Conservation (phyloP, 2,113 vertebrate species). For the Bungarus multicinctus region DNA sequence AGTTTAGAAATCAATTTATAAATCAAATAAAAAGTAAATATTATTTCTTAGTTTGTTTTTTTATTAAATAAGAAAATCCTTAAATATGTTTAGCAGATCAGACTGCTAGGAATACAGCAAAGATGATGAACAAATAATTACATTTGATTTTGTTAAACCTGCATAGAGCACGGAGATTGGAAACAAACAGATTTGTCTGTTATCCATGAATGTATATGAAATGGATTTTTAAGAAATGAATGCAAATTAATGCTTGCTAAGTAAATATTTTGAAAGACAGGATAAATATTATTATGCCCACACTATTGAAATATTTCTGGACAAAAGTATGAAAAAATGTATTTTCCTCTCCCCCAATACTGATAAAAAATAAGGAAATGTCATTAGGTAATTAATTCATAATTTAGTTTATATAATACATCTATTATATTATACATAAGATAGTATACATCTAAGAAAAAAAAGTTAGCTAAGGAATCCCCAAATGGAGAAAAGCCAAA, state of each 20-base stretch:
- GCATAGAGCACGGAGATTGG: not conserved
- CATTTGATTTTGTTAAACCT: not conserved
- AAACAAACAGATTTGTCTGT: not conserved
- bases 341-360: not conserved
- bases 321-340: not conserved
- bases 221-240: not conserved
- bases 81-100: constrained; percentile 33
- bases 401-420: not conserved
- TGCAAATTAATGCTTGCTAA: not conserved
- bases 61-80: constrained; percentile 31
- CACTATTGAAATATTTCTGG: not conserved
- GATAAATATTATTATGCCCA: not conserved
- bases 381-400: not conserved
- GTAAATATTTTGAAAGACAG: not conserved
- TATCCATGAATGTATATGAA: not conserved
- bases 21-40: not conserved
- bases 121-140: constrained; percentile 20
- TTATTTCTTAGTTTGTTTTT: constrained; percentile 3
- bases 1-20: not conserved
- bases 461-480: not conserved
- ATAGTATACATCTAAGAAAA: constrained; percentile 4
- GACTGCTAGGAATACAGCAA: constrained; percentile 25
- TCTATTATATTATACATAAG: too few species aligned
- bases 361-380: not conserved
- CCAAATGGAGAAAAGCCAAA: not conserved